Percentiles rank a stretch among this genome's conserved stretches.
phyloP scores from a whole-genome alignment of 2,113 vertebrate genomes.

The Tachysurus fulvidraco region DNA sequence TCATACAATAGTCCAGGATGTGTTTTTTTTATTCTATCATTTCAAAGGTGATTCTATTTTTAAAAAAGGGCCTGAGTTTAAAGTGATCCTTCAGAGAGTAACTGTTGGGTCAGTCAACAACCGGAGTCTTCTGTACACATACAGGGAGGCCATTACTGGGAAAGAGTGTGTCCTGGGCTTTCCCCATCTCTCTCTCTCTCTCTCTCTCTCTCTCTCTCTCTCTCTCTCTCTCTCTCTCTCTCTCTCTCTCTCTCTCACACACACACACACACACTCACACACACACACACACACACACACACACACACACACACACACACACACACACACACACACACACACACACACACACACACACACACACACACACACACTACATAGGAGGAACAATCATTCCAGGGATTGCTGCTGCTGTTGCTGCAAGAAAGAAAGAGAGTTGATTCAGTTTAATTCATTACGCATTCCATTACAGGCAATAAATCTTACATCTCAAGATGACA shows the following conservation, averaged over 20 bases:
- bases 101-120: conserved; percentile 77
- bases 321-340: conserved; percentile 38
- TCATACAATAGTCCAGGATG: conserved; percentile 52
- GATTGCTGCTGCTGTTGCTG: conserved; percentile 78
- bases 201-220: conserved; percentile 56
- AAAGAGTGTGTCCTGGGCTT: conserved; percentile 78
- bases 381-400: conserved; percentile 96
- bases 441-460: conserved; percentile 14
- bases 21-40: conserved; percentile 52
- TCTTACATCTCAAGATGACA: not conserved
- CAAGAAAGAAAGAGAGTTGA: conserved; percentile 46
- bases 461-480: conserved; percentile 7
- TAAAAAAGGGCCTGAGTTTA: conserved; percentile 98
- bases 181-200: conserved; percentile 66
- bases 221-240: no score
- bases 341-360: conserved; percentile 71
- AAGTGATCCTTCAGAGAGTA: conserved; percentile 80
- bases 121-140: conserved; percentile 82
- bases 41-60: conserved; percentile 73
- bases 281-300: no score
- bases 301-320: conserved; percentile 50
- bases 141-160: conserved; percentile 53
- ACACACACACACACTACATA: conserved; percentile 85
- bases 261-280: no score
- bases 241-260: no score